These are phyloP conservation scores for Monochamus alternatus DNA, from an alignment of 2,888 invertebrate species.

Conservation along the genomic window DNA sequence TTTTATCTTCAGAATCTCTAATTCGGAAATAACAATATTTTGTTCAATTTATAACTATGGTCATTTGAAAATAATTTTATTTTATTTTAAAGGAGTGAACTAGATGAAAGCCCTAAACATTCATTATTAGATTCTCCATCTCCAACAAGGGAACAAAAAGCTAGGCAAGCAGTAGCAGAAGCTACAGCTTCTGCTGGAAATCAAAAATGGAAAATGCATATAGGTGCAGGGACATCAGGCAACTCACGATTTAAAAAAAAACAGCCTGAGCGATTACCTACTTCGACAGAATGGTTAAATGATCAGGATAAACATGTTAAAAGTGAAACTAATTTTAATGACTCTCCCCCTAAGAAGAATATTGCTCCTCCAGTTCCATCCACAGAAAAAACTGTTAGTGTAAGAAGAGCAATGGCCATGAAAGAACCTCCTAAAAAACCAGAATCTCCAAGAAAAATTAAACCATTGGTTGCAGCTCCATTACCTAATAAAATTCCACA, in stretches of 20 bases:
- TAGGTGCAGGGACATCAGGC: slow-evolving; percentile 74
- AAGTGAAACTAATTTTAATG: slow-evolving; percentile 48
- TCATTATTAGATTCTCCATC: slow-evolving; percentile 69
- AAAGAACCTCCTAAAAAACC: slow-evolving; percentile 72
- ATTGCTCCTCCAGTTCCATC: slow-evolving; percentile 64
- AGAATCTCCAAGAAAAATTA: slow-evolving; percentile 59
- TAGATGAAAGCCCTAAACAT: slow-evolving; percentile 65
- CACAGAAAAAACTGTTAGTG: slow-evolving; percentile 76
- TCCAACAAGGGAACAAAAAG: slow-evolving; percentile 70
- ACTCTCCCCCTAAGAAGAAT: slow-evolving; percentile 64
- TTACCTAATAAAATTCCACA: slow-evolving; percentile 67
- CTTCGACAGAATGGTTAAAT: slow-evolving; percentile 70
- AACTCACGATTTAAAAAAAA: slow-evolving; percentile 77
- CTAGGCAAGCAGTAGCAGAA: slow-evolving; percentile 72
- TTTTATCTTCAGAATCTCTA: too few relatives aligned
- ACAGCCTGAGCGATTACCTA: slow-evolving; percentile 70
- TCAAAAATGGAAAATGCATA: slow-evolving; percentile 82
- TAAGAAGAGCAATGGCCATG: slow-evolving; percentile 77
- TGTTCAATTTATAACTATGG: background rate
- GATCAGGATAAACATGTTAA: slow-evolving; percentile 73
- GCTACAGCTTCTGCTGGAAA: slow-evolving; percentile 72
- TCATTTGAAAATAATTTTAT: background rate
- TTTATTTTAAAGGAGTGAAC: slow-evolving; percentile 58
- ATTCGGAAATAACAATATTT: too few relatives aligned
- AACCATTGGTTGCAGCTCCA: slow-evolving; percentile 51